Evolutionary conservation across 2,797 vertebrate species (phyloP).

Genomic region (Myiothlypis coronata): DNA sequence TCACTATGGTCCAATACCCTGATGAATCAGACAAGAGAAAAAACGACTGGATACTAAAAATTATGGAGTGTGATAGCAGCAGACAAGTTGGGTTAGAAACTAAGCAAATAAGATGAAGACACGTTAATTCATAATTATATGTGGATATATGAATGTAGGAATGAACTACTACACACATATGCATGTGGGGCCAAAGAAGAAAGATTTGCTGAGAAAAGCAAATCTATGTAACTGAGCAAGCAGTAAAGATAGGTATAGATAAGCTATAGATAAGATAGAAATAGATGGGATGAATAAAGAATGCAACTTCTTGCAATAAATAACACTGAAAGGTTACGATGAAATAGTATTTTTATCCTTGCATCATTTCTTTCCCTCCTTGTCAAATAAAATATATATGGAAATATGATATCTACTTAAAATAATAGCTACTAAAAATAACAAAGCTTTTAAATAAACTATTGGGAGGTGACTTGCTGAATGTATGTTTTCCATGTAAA

Average conservation of each 20-base stretch:
- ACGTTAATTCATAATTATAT: neutral
- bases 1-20: neutral
- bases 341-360: neutral
- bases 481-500: neutral
- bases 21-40: neutral
- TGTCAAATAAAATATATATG: neutral
- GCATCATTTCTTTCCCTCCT: accelerated
- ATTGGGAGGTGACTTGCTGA: neutral
- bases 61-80: accelerated
- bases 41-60: neutral
- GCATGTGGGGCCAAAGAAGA: neutral
- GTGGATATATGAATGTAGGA: neutral
- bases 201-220: neutral
- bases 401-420: neutral
- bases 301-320: neutral
- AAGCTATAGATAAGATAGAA: neutral
- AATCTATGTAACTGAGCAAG: neutral
- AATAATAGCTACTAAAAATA: neutral
- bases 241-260: neutral
- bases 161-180: neutral
- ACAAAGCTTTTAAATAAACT: neutral
- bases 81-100: neutral
- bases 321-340: neutral
- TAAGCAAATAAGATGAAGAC: neutral
- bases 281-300: neutral